A percentile compares a stretch with the other conserved stretches of the same genome.
Conservation (phyloP, 1,140 invertebrate species). For the Drosophila dunni region DNA sequence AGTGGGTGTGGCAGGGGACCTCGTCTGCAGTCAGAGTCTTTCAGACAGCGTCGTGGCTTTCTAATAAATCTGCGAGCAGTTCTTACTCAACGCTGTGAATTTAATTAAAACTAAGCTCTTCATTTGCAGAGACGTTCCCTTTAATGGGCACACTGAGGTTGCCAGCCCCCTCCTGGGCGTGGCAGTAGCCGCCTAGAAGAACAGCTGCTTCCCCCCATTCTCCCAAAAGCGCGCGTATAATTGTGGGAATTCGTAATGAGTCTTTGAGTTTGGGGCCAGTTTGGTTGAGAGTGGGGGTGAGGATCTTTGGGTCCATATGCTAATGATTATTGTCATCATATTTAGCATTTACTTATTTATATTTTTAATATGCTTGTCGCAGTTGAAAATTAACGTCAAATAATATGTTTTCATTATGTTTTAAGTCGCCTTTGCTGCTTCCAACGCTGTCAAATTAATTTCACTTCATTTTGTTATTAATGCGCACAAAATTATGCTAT, state of each 20-base stretch:
- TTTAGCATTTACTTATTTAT: slow-evolving; percentile 54
- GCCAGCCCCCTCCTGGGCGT: neutral
- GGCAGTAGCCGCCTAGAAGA: slow-evolving; percentile 30
- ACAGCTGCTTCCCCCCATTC: neutral
- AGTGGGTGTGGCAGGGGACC: neutral
- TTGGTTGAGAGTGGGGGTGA: neutral
- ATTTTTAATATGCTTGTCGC: slow-evolving; percentile 53
- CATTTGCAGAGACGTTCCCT: slow-evolving; percentile 36
- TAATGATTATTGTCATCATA: slow-evolving; percentile 63
- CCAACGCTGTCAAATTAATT: slow-evolving; percentile 56
- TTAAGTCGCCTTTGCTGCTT: slow-evolving; percentile 17
- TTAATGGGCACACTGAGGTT: slow-evolving; percentile 33
- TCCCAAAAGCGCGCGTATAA: slow-evolving; percentile 27
- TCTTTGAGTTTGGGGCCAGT: neutral
- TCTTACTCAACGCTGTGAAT: slow-evolving; percentile 50
- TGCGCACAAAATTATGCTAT: slow-evolving; percentile 54
- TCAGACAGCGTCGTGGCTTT: slow-evolving; percentile 21
- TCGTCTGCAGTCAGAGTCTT: slow-evolving; percentile 15
- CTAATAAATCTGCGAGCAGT: slow-evolving; percentile 56
- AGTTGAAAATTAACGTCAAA: slow-evolving; percentile 55
- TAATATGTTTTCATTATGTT: slow-evolving; percentile 68
- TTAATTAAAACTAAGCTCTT: slow-evolving; percentile 71
- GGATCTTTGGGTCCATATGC: slow-evolving; percentile 41
- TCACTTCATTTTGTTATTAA: slow-evolving; percentile 65
- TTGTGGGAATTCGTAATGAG: slow-evolving; percentile 57